phyloP scores from a whole-genome alignment of 2,113 vertebrate genomes.

The Triplophysa tibetana region DNA sequence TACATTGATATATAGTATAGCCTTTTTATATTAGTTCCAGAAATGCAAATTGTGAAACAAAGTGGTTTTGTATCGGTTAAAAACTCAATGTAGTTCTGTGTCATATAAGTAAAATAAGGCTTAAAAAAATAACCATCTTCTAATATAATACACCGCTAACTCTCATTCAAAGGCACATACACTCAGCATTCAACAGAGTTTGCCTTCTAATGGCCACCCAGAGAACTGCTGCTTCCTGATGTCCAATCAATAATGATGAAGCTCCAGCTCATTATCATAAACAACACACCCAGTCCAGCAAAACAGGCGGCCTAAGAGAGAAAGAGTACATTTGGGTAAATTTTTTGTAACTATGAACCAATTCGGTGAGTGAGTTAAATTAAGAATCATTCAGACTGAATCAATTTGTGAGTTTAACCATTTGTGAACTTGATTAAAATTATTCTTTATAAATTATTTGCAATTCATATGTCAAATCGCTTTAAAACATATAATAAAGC shows the following conservation, averaged over 20 bases:
- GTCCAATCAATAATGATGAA: conserved; percentile 97
- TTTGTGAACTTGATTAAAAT: too few species aligned
- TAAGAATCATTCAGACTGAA: too few species aligned
- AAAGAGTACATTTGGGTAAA: conserved; percentile 2
- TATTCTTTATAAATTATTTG: too few species aligned
- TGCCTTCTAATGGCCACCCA: conserved; percentile 84
- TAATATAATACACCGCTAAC: conserved; percentile 15
- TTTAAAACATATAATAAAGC: too few species aligned
- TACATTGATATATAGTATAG: background rate
- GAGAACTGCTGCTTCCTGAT: conserved; percentile 71
- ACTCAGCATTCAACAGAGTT: conserved; percentile 26
- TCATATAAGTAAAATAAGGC: background rate
- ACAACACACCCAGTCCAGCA: conserved; percentile 84
- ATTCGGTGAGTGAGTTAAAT: too few species aligned
- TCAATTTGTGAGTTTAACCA: too few species aligned
- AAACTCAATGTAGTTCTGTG: background rate
- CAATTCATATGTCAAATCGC: too few species aligned
- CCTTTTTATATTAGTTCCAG: too few species aligned
- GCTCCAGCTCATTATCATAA: conserved; percentile 97
- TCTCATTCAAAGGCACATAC: conserved; percentile 17
- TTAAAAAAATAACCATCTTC: conserved; percentile 22
- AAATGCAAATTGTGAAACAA: too few species aligned
- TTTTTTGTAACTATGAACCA: background rate
- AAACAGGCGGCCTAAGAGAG: conserved; percentile 85
- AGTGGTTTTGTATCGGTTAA: background rate